Base-by-base conservation (phyloP, 2,888 invertebrate genomes). In the Patella caerulea region DNA sequence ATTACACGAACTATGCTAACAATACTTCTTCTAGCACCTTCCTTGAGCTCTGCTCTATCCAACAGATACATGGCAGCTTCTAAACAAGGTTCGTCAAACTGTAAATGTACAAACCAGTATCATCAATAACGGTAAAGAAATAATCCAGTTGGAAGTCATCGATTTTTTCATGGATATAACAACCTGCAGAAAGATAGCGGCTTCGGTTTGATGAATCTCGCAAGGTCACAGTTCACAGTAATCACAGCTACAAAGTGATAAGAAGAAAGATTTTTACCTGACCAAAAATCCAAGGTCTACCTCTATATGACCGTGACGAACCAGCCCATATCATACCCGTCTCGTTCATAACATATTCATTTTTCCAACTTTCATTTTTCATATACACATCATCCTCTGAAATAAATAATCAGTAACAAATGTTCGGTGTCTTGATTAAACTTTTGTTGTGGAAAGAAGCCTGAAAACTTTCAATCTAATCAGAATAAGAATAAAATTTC, bases 241-340 rank as follows among this genome's bases (percentile, higher is more conserved):
- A 4, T 29, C 53, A 73, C 4, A 11, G 73, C 24, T 73, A 5
- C 24, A 12, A 74, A 52, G 45, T 17, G 17, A 29, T 65, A 34
- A 19, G 34, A n/a, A n/a, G 9, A n/a, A 24, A 2, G 4, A 5
- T 2, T 15, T 15, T 59, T 75, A 87, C 88, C 91, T 98, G 98
- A 5, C 96, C 96, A 88, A 96, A 96, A 88, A 96, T 96, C 98
- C 98, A 98, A 5, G 96, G 94, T 4, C 95, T 94, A 0, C 97
- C 96, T 79, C 95, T 94, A 87, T 96, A 93, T n/a, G 95, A 93
- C 87, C 95, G 96, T 90, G 95, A 94, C 4, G 96, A 96, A 56
- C 98, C 98, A 83, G 97, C 94, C 94, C 96, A 98, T 89, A 98
- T 96, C 14, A 97, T 92, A 0, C 98, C 98, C 2, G 95, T 95